These are phyloP conservation scores for Lineus longissimus DNA, from an alignment of 1,140 invertebrate genomes.

Conservation along the genomic window DNA sequence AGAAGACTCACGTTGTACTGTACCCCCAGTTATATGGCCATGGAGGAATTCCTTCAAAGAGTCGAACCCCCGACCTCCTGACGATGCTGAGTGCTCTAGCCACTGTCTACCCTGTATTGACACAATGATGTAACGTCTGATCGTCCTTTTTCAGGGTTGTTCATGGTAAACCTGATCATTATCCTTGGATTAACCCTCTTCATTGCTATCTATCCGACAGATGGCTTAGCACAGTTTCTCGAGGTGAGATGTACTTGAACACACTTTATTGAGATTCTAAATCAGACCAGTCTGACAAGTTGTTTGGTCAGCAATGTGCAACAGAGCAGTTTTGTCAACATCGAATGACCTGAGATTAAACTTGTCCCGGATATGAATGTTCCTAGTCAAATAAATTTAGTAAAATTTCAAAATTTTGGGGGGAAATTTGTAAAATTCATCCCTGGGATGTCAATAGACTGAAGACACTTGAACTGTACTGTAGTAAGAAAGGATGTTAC, in stretches of 20 bases:
- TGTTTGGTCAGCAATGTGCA: background rate
- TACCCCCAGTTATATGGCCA: background rate
- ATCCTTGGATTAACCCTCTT: slow-evolving; percentile 31
- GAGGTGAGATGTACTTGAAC: slow-evolving; percentile 30
- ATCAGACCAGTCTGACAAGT: background rate
- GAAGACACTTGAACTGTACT: no score
- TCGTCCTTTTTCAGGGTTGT: slow-evolving; percentile 42
- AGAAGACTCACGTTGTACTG: background rate
- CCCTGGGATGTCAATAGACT: background rate
- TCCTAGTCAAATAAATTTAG: background rate
- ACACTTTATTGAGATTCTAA: background rate
- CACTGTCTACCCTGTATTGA: background rate
- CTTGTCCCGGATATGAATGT: background rate
- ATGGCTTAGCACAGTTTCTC: slow-evolving; percentile 31
- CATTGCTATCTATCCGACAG: slow-evolving; percentile 44
- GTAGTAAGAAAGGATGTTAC: no score
- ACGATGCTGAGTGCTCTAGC: background rate
- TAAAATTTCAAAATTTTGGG: no score
- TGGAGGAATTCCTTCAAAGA: background rate
- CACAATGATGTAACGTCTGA: no score
- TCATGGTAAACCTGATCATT: slow-evolving; percentile 37
- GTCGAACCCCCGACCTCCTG: background rate
- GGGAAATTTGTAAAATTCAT: no score
- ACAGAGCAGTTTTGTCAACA: background rate
- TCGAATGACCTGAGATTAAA: background rate